Evolutionary conservation across 2,797 vertebrate species (phyloP).

Genomic region (Halcyon leucocephala): DNA sequence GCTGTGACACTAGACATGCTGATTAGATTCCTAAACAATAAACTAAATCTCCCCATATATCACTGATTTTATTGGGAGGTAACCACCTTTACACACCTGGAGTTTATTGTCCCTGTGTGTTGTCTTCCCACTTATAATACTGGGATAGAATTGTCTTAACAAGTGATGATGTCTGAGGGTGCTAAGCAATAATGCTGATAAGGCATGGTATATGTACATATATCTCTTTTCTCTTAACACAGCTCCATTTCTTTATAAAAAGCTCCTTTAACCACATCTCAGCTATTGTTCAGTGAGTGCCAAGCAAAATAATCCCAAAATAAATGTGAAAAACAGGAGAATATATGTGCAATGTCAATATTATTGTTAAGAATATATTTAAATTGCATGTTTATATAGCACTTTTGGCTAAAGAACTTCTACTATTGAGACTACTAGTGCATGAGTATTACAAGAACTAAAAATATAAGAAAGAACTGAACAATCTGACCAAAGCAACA

Average conservation of each 20-base stretch:
- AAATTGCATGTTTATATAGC: background rate
- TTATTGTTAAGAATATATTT: background rate
- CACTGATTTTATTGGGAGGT: background rate
- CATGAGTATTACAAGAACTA: background rate
- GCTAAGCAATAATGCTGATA: background rate
- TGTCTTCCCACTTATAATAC: background rate
- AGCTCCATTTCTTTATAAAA: background rate
- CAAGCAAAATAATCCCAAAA: background rate
- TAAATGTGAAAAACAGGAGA: background rate
- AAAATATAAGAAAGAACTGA: background rate
- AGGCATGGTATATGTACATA: background rate
- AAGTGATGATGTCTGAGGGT: background rate
- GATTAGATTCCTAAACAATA: background rate
- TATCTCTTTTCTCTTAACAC: background rate
- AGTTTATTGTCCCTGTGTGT: background rate
- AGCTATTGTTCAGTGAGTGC: background rate
- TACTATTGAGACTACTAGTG: background rate
- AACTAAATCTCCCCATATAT: background rate
- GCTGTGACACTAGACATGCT: background rate
- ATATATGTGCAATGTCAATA: background rate
- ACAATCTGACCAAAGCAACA: background rate
- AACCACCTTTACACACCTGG: background rate
- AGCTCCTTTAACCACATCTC: background rate
- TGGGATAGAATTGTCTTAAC: background rate
- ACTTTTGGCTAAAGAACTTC: background rate